Conservation (phyloP, 23 tunicate genomes). For the Halocynthia aurantium region DNA sequence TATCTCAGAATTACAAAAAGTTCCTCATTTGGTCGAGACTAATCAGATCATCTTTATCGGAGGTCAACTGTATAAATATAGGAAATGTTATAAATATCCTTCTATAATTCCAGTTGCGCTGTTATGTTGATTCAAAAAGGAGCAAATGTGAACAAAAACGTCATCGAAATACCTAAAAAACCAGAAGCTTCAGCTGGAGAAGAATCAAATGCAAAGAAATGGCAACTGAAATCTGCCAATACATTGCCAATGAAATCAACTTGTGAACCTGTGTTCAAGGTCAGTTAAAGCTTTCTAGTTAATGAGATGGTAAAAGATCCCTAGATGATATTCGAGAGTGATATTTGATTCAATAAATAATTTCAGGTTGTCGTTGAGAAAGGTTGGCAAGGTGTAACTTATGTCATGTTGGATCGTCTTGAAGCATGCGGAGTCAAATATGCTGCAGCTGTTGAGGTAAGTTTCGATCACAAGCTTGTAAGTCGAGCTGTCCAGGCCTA, state of each 20-base stretch:
- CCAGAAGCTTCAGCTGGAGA: conserved; percentile 9
- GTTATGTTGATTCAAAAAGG: conserved; percentile 95
- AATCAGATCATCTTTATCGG: too few relatives aligned
- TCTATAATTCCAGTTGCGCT: conserved; percentile 59
- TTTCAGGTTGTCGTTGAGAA: conserved; percentile 90
- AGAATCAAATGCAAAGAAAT: conserved; percentile 14
- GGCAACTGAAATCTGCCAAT: conserved; percentile 59
- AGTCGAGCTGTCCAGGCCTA: too few relatives aligned
- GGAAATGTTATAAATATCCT: not conserved
- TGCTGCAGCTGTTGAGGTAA: conserved; percentile 90
- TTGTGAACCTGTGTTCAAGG: conserved; percentile 90
- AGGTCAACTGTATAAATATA: too few relatives aligned
- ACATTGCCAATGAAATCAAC: conserved; percentile 54
- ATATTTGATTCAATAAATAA: not conserved
- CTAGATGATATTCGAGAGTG: not conserved
- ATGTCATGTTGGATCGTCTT: conserved; percentile 85
- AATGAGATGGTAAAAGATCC: not conserved
- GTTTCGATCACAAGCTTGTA: not conserved
- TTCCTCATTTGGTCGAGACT: too few relatives aligned
- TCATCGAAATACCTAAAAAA: conserved; percentile 57
- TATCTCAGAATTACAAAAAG: too few relatives aligned
- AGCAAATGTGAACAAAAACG: conserved; percentile 92
- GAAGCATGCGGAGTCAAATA: conserved; percentile 89
- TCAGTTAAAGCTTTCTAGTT: not conserved
- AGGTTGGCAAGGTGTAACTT: conserved; percentile 99